These are phyloP conservation scores for Hermaeophaga mercurialis DNA, from an alignment of 2,888 invertebrate genomes.

Conservation along the genomic window DNA sequence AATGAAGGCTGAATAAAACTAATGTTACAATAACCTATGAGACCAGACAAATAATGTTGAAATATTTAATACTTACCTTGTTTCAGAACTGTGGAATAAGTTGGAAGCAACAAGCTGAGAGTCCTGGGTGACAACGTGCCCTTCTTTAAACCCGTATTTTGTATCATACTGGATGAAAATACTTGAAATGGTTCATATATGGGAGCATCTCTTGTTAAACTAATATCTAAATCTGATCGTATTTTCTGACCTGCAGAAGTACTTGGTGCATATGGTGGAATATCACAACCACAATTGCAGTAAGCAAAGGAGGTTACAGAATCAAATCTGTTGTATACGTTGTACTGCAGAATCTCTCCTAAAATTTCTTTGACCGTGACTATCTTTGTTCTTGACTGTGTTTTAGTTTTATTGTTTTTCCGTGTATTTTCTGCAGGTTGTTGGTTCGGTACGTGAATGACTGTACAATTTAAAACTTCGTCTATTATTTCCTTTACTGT, in stretches of 20 bases:
- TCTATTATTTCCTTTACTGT: conserved; percentile 31
- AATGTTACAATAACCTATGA: no score
- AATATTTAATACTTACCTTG: conserved; percentile 11
- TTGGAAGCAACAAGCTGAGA: conserved; percentile 42
- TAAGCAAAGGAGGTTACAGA: neutral
- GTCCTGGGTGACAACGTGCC: conserved; percentile 6
- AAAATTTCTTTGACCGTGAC: conserved; percentile 32
- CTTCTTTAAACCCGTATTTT: neutral
- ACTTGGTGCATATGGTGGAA: conserved; percentile 8
- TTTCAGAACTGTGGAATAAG: conserved; percentile 51
- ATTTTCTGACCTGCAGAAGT: neutral
- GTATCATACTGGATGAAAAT: neutral
- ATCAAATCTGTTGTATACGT: conserved; percentile 7
- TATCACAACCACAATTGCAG: neutral
- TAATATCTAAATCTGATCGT: neutral
- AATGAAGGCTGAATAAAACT: no score
- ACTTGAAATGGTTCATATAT: conserved; percentile 4
- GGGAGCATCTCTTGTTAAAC: neutral
- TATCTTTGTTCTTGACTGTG: neutral
- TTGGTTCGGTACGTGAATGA: neutral
- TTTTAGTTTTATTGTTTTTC: neutral
- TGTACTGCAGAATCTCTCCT: conserved; percentile 30
- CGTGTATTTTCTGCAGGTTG: neutral
- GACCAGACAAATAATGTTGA: no score
- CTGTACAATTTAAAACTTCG: conserved; percentile 29